Conservation (phyloP, 2,888 invertebrate species). For the Vesta saturnalis region DNA sequence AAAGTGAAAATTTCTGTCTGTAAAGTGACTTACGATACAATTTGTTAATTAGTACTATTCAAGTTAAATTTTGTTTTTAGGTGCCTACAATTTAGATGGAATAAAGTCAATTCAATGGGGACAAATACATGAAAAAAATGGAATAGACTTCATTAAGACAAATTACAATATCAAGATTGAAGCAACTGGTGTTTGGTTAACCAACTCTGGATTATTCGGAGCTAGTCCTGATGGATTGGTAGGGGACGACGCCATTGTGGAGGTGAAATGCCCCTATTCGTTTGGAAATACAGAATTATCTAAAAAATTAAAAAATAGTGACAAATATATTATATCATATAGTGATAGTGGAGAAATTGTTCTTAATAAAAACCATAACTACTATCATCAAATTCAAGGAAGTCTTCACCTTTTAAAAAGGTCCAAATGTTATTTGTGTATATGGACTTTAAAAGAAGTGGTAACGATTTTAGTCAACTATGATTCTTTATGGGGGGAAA, state of each 20-base stretch:
- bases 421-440: neutral
- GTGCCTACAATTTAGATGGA: too few relatives aligned
- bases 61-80: too few relatives aligned
- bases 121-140: constrained; percentile 3
- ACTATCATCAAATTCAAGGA: neutral
- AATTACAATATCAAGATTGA: neutral
- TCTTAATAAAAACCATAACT: constrained; percentile 1
- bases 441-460: neutral
- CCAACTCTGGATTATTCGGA: neutral
- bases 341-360: neutral
- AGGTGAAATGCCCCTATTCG: neutral
- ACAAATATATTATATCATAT: neutral
- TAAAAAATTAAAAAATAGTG: neutral
- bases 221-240: neutral
- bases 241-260: neutral
- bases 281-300: neutral
- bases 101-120: constrained; percentile 11
- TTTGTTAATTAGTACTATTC: too few relatives aligned
- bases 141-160: neutral
- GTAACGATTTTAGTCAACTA: neutral
- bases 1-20: too few relatives aligned
- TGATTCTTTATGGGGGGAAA: neutral
- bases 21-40: too few relatives aligned
- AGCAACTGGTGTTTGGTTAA: neutral
- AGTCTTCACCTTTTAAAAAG: neutral